Evolutionary conservation across 1,140 invertebrate species (phyloP).

Genomic region (Archegozetes longisetosus): DNA sequence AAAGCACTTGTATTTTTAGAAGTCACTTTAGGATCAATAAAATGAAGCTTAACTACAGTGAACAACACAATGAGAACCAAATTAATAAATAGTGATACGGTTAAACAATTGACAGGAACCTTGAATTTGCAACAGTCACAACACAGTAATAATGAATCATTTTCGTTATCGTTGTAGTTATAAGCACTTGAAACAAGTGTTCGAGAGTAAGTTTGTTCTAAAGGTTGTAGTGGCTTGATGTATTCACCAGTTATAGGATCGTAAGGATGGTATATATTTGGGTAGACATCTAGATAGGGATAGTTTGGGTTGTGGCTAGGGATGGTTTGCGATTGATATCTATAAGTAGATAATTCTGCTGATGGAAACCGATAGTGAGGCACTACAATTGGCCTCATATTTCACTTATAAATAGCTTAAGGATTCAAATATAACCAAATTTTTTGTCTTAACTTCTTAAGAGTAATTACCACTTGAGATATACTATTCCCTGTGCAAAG

Average conservation of each 20-base stretch:
- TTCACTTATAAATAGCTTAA: background rate
- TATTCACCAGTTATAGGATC: background rate
- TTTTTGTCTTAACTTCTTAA: background rate
- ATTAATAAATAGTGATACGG: background rate
- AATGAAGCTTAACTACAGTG: background rate
- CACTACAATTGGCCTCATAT: background rate
- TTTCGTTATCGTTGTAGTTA: background rate
- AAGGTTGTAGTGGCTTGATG: background rate
- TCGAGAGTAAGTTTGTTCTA: background rate
- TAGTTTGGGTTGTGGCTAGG: background rate
- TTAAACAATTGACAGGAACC: background rate
- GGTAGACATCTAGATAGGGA: background rate
- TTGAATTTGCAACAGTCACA: background rate
- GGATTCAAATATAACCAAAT: background rate
- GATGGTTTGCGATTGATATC: background rate
- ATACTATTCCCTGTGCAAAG: no score
- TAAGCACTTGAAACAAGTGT: background rate
- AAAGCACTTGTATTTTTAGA: background rate
- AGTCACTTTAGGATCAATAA: background rate
- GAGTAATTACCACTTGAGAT: background rate
- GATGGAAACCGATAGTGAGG: no score
- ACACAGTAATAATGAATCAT: background rate
- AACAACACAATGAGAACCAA: background rate
- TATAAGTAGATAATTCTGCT: background rate
- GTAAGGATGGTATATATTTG: background rate